phyloP scores from a whole-genome alignment of 2,888 invertebrate genomes.

The Nomada hirtipes region DNA sequence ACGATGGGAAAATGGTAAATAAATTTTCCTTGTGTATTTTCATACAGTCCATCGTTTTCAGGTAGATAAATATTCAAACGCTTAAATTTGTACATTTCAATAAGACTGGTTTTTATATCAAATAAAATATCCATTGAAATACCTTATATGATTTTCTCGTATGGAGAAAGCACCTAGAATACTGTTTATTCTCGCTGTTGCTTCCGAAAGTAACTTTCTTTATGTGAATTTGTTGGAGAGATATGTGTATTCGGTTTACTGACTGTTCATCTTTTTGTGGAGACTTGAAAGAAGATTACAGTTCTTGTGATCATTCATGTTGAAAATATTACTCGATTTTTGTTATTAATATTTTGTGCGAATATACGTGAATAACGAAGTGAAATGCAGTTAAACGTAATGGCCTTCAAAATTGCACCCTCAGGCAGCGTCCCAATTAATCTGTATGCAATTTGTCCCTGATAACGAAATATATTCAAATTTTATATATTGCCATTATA shows the following conservation, averaged over 20 bases:
- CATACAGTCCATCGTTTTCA: too few species aligned
- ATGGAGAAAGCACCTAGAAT: not conserved
- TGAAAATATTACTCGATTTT: not conserved
- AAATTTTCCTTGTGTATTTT: too few species aligned
- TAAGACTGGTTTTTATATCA: too few species aligned
- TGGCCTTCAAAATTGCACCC: not conserved
- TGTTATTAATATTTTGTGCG: not conserved
- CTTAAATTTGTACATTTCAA: not conserved
- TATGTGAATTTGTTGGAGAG: not conserved
- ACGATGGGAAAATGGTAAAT: too few species aligned
- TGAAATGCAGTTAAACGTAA: not conserved
- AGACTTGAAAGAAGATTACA: not conserved
- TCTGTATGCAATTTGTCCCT: not conserved
- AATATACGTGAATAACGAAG: not conserved
- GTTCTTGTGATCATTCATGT: not conserved
- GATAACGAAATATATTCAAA: not conserved
- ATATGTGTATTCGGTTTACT: not conserved
- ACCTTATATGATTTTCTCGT: not conserved
- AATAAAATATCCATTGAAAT: not conserved
- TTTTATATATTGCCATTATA: not conserved
- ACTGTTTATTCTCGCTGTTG: not conserved
- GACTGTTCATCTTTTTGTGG: not conserved
- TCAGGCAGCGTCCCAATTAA: constrained; percentile 20
- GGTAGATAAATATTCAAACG: too few species aligned
- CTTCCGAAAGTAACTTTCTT: not conserved